These are phyloP conservation scores for Laupala kohalensis DNA, from an alignment of 1,140 invertebrate species.

Conservation along the genomic window DNA sequence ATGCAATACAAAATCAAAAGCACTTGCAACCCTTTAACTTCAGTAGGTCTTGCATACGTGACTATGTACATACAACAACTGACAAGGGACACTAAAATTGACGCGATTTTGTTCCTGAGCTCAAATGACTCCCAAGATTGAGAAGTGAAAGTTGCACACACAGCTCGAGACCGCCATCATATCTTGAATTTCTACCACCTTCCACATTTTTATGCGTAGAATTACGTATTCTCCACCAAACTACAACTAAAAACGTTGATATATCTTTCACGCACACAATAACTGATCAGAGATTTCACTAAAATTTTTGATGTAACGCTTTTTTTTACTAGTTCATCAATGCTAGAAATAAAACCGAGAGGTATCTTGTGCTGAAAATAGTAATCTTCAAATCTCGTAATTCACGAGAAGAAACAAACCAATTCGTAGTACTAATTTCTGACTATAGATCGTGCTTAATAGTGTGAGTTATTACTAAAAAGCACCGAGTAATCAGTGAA, in stretches of 20 bases:
- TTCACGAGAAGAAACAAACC: constrained; percentile 13
- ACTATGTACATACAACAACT: constrained; percentile 1
- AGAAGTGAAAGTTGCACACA: constrained; percentile 15
- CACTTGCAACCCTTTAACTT: not conserved
- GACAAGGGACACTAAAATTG: not conserved
- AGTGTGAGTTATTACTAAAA: not conserved
- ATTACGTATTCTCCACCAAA: not conserved
- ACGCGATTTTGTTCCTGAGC: constrained; percentile 1
- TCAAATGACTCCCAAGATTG: constrained; percentile 15
- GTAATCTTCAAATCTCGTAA: constrained; percentile 16
- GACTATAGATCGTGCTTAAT: not conserved
- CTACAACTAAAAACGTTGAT: not conserved
- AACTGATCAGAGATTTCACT: not conserved
- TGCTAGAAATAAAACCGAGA: constrained; percentile 13
- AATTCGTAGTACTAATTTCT: not conserved
- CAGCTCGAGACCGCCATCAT: constrained; percentile 14
- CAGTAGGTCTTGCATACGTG: constrained; percentile 3
- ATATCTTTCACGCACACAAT: not conserved
- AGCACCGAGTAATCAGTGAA: constrained; percentile 8
- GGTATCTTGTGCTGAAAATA: constrained; percentile 16
- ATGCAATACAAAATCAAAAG: constrained; percentile 2
- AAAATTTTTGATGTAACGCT: constrained; percentile 8
- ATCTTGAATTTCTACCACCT: constrained; percentile 13
- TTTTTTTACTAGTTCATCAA: constrained; percentile 8
- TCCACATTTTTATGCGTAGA: constrained; percentile 11